Evolutionary conservation across 2,888 invertebrate species (phyloP).

Genomic region (Macrosoma leucophasiata): DNA sequence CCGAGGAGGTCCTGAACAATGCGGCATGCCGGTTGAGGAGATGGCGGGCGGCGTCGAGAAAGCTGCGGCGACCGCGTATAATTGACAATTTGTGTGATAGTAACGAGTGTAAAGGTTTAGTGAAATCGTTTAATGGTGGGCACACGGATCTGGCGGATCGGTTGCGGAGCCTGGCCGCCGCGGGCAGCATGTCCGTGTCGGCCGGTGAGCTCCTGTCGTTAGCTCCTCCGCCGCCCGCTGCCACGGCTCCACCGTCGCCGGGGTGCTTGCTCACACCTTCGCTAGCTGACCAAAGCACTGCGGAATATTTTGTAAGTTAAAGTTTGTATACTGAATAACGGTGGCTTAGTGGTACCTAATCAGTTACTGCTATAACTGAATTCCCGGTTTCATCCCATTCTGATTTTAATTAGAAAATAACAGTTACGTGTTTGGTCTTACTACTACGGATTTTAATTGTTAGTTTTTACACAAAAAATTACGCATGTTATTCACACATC

Average conservation of each 20-base stretch:
- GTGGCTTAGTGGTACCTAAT: too few species aligned
- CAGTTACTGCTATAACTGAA: too few species aligned
- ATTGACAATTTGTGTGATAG: conserved; percentile 64
- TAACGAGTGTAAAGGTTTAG: conserved; percentile 39
- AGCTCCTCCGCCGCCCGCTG: conserved; percentile 64
- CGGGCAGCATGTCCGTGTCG: conserved; percentile 63
- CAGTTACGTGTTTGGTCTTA: too few species aligned
- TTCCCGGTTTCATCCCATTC: too few species aligned
- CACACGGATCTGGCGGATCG: conserved; percentile 67
- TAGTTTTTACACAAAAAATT: too few species aligned
- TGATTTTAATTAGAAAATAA: too few species aligned
- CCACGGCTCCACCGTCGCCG: conserved; percentile 68
- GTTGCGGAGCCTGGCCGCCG: conserved; percentile 61
- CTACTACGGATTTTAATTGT: too few species aligned
- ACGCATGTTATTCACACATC: too few species aligned
- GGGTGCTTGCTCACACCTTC: conserved; percentile 62
- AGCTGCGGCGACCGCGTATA: conserved; percentile 62
- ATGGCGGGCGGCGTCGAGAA: conserved; percentile 69
- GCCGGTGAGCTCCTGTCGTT: conserved; percentile 62
- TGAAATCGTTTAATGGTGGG: conserved; percentile 39
- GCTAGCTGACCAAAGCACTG: conserved; percentile 61
- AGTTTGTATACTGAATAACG: too few species aligned
- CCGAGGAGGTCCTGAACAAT: conserved; percentile 59
- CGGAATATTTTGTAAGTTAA: conserved; percentile 65
- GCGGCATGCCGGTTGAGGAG: conserved; percentile 66